Evolutionary conservation across 2,113 vertebrate genomes (phyloP), one percentile per base, ranked within the genome.

Genomic region (Chiloscyllium plagiosum): DNA sequence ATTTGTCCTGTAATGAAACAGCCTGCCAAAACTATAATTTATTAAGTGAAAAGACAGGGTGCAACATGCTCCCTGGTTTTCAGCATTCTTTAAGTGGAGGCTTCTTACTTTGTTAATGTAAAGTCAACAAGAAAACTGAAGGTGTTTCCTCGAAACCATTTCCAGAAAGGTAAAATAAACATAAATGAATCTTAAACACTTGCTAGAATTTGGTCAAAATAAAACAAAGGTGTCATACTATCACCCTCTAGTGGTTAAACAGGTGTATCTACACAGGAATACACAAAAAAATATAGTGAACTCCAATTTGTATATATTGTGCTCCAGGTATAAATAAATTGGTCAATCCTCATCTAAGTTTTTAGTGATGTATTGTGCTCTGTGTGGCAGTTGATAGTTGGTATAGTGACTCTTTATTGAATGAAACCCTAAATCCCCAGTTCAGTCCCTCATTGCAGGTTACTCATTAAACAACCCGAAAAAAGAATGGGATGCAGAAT

Each of bases 241-340:
- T 37, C 89, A 68, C 89, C 89, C 61, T 93, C 89, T 93, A 93
- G 89, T 93, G 89, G 61, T 33, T 65, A 68, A 66, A 68, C 37
- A 5, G 2, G 7, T 2, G 66, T 0, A 93, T 6, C 89, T 22
- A 22, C 22, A 37, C 61, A 93, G 5, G 29, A 92, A 92, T n/a
- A 15, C 19, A 4, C 15, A 65, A 52, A 37, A 83, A 83, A 42
- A 42, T 20, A 15, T 42, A 22, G 37, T 47, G n/a, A 17, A 42
- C 12, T 47, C 37, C 80, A 83, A 83, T 22, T 0, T 83, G 15
- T 20, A 80, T 3, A 83, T 6, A 42, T 42, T 83, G 29, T n/a
- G 37, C 15, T 20, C 0, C 0, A 83, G 4, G 15, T 20, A 83
- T 22, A 4, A 42, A 42, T 83, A 42, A 47, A 83, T 56, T 89